Base-by-base conservation (phyloP, 2,888 invertebrate genomes). In the Deroplatys truncata region DNA sequence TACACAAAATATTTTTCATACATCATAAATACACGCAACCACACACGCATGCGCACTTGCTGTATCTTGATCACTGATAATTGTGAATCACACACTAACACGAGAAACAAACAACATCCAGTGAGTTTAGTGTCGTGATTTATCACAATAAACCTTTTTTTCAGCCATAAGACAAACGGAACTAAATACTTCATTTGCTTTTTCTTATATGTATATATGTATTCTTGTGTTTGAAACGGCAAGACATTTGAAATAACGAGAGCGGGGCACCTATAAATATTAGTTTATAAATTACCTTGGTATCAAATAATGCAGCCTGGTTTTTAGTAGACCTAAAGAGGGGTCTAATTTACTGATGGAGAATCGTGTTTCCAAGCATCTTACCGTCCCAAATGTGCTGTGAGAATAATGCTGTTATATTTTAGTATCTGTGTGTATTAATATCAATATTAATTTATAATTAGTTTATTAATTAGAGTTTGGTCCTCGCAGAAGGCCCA, bases 401-500 rank as follows among this genome's bases (percentile, higher is more conserved):
- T 72, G 56, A 72, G 56, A 72, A 72, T 25, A 72, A 72, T 72
- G 56, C 56, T 72, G 56, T 72, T 72, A 43, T 43, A 43, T 1
- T 35, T 35, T 35, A 9, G 35, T 35, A 35, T 35, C 86, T n/a
- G 31, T 82, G 28, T 25, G 87, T 82, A 31, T 31, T 85, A 82
- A 82, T 87, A 82, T 82, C 82, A 87, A 82, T 87, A 83, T n/a
- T 83, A 49, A 49, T 85, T 86, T 56, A 72, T 31, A 13, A 25
- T 88, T 84, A 31, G 49, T 89, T 89, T 89, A 89, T n/a, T 88
- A 88, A 25, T 84, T 88, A 85, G 82, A 86, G 82, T 89, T 89
- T 89, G 88, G 89, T 89, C 89, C 89, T 89, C 89, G 84, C 72
- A 72, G 72, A 89, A 89, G 89, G 89, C 89, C 89, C 31, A 89